Evolutionary conservation across 1,140 invertebrate species (phyloP).

Genomic region (Caenorhabditis inopinata): DNA sequence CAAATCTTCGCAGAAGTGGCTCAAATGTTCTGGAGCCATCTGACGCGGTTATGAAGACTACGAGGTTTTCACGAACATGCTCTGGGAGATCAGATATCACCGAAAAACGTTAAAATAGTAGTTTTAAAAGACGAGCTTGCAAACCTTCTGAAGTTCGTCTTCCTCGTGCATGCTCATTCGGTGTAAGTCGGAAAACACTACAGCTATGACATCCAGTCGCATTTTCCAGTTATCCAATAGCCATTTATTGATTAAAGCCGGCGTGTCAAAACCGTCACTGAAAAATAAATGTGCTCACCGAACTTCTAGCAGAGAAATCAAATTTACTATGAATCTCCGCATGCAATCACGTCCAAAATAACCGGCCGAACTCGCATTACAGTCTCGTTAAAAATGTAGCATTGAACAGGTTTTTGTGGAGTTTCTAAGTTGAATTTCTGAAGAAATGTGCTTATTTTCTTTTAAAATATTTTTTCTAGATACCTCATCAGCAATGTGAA

Average conservation of each 20-base stretch:
- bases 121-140: too few species aligned
- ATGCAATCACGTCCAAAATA: background rate
- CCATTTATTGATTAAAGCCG: background rate
- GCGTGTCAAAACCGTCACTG: constrained; percentile 1
- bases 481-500: constrained; percentile 1
- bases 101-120: background rate
- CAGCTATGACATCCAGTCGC: background rate
- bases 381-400: constrained; percentile 18
- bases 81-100: background rate
- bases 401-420: background rate
- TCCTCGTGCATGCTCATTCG: constrained; percentile 26
- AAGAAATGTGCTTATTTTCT: background rate
- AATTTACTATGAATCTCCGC: background rate
- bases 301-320: too few species aligned
- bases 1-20: background rate
- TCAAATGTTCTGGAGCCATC: background rate
- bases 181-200: background rate
- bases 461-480: background rate
- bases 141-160: background rate
- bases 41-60: background rate
- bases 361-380: background rate
- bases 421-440: constrained; percentile 22
- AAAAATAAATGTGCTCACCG: background rate
- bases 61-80: background rate
- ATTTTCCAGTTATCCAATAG: background rate